A percentile compares a stretch with the other conserved stretches of the same genome.
Evolutionary conservation across 2,888 invertebrate genomes (phyloP).

Genomic region (Biston stratarius): DNA sequence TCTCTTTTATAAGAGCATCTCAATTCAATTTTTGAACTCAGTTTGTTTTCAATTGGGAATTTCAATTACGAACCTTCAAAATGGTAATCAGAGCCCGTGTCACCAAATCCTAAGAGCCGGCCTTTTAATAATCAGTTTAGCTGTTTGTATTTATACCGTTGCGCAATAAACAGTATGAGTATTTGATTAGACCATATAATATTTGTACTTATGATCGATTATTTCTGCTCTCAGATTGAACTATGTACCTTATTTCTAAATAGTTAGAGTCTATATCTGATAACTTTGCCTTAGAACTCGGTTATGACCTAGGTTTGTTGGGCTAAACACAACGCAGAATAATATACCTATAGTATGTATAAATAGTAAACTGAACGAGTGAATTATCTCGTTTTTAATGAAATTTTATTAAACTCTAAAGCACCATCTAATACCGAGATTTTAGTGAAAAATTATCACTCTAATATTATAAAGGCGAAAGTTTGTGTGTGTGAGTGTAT

Average conservation of each 20-base stretch:
- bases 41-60: constrained; percentile 33
- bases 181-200: not conserved
- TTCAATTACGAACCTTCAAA: constrained; percentile 41
- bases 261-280: not conserved
- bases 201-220: not conserved
- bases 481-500: too few relatives aligned
- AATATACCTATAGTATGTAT: too few relatives aligned
- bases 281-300: too few relatives aligned
- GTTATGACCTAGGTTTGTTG: too few relatives aligned
- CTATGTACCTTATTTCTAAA: not conserved
- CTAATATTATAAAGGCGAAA: too few relatives aligned
- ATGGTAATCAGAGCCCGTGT: constrained; percentile 50
- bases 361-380: too few relatives aligned
- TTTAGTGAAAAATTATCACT: too few relatives aligned
- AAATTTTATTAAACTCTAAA: too few relatives aligned
- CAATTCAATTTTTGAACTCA: constrained; percentile 28
- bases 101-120: constrained; percentile 46
- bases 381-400: too few relatives aligned
- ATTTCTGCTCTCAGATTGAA: not conserved
- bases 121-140: constrained; percentile 48
- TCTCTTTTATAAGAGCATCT: constrained; percentile 6
- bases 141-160: constrained; percentile 36
- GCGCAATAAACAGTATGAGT: constrained; percentile 23
- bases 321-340: too few relatives aligned
- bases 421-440: too few relatives aligned